Conservation (phyloP, 1,140 invertebrate genomes). For the Melipona quadrifasciata region DNA sequence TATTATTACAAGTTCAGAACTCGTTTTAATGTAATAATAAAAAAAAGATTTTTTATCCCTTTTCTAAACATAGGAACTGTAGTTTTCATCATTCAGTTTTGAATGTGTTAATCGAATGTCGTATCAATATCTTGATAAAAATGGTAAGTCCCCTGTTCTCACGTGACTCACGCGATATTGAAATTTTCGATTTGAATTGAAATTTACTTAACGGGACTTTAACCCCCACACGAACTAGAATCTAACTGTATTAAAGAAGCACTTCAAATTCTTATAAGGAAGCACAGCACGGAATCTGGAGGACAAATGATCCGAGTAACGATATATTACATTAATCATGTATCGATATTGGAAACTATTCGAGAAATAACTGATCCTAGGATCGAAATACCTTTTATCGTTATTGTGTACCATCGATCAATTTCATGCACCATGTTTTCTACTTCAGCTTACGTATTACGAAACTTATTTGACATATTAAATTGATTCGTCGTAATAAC, state of each 20-base stretch:
- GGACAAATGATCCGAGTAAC: not conserved
- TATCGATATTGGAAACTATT: not conserved
- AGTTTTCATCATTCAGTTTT: too few species aligned
- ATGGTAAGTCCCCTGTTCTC: not conserved
- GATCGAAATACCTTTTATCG: not conserved
- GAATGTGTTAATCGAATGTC: not conserved
- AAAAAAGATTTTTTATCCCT: too few species aligned
- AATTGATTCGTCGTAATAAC: not conserved
- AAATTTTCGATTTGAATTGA: not conserved
- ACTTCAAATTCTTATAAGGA: not conserved
- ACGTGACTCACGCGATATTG: not conserved
- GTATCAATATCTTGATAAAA: not conserved
- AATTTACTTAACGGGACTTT: conserved; percentile 7
- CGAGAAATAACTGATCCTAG: not conserved
- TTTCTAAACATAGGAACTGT: too few species aligned
- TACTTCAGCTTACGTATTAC: not conserved
- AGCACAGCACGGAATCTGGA: not conserved
- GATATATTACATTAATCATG: not conserved
- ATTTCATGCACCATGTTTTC: not conserved
- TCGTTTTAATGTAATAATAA: too few species aligned
- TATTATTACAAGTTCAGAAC: too few species aligned
- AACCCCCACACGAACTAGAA: conserved; percentile 1
- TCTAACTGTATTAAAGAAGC: conserved; percentile 9
- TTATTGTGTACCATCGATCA: not conserved
- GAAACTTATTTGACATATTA: not conserved